Percentiles rank a stretch among this genome's conserved stretches.
Evolutionary conservation across 2,888 invertebrate genomes (phyloP).

Genomic region (Molanna angustata): DNA sequence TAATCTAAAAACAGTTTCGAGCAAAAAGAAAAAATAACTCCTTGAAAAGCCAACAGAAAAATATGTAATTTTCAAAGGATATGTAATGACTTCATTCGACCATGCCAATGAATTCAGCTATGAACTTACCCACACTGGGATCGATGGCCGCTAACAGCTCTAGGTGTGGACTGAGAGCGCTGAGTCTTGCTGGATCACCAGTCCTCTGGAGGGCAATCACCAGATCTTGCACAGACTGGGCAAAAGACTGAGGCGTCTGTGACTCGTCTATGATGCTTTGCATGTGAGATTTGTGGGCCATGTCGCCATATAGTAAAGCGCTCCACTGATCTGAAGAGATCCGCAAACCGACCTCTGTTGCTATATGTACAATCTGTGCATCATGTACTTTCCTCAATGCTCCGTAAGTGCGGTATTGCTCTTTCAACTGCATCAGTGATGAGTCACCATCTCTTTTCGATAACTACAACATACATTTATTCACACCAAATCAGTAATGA

Average conservation of each 20-base stretch:
- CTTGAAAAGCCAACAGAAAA: too few species aligned
- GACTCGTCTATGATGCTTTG: constrained; percentile 89
- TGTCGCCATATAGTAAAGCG: constrained; percentile 92
- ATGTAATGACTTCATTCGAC: too few species aligned
- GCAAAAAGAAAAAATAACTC: too few species aligned
- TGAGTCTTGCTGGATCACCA: constrained; percentile 80
- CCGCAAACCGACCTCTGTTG: constrained; percentile 92
- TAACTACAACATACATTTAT: too few species aligned
- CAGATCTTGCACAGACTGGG: constrained; percentile 86
- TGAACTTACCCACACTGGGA: constrained; percentile 68
- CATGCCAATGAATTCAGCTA: too few species aligned
- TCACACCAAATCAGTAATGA: background rate
- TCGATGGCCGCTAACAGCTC: constrained; percentile 86
- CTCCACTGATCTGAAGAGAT: constrained; percentile 99
- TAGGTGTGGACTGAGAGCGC: constrained; percentile 73
- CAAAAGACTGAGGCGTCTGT: constrained; percentile 91
- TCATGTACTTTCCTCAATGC: constrained; percentile 93
- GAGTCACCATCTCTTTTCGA: constrained; percentile 96
- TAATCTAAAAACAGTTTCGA: too few species aligned
- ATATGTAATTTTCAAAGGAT: too few species aligned
- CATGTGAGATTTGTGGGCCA: constrained; percentile 96
- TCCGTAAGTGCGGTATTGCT: constrained; percentile 95
- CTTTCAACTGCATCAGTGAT: constrained; percentile 95
- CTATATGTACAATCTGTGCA: constrained; percentile 97
- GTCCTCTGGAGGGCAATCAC: constrained; percentile 88